Evolutionary conservation across 2,888 invertebrate genomes (phyloP).

Genomic region (Leptinotarsa tumamoca): DNA sequence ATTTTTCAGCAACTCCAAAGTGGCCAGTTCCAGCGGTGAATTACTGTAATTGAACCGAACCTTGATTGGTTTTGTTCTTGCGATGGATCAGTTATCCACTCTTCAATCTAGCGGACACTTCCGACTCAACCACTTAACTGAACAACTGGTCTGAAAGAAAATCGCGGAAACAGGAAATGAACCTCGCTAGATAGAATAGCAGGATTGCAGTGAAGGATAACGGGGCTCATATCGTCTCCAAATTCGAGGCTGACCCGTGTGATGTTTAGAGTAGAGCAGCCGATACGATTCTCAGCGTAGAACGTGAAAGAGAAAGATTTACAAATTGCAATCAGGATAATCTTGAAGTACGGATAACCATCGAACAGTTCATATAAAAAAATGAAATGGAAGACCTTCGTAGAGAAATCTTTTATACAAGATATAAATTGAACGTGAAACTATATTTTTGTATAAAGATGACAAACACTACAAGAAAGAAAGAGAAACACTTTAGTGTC

Average conservation of each 20-base stretch:
- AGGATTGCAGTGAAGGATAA: conserved; percentile 3
- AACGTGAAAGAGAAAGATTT: conserved; percentile 6
- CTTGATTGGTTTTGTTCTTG: conserved; percentile 31
- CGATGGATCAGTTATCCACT: conserved; percentile 19
- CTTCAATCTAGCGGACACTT: conserved; percentile 42
- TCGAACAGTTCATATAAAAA: too few species aligned
- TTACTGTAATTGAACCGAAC: conserved; percentile 34
- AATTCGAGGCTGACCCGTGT: conserved; percentile 10
- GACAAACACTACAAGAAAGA: too few species aligned
- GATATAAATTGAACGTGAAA: too few species aligned
- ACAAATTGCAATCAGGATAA: neutral
- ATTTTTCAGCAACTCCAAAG: conserved; percentile 20
- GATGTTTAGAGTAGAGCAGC: neutral
- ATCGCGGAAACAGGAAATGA: conserved; percentile 55
- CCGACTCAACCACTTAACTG: conserved; percentile 47
- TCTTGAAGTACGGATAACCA: too few species aligned
- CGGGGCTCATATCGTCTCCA: conserved; percentile 10
- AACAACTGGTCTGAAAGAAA: conserved; percentile 51
- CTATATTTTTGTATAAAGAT: too few species aligned
- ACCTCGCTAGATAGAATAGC: conserved; percentile 51
- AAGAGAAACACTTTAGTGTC: too few species aligned
- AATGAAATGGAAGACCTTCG: too few species aligned
- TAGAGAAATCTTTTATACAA: too few species aligned
- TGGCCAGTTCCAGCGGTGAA: conserved; percentile 32
- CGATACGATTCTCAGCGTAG: neutral